Conservation (phyloP, 2,888 invertebrate species). For the Drosophila putrida region DNA sequence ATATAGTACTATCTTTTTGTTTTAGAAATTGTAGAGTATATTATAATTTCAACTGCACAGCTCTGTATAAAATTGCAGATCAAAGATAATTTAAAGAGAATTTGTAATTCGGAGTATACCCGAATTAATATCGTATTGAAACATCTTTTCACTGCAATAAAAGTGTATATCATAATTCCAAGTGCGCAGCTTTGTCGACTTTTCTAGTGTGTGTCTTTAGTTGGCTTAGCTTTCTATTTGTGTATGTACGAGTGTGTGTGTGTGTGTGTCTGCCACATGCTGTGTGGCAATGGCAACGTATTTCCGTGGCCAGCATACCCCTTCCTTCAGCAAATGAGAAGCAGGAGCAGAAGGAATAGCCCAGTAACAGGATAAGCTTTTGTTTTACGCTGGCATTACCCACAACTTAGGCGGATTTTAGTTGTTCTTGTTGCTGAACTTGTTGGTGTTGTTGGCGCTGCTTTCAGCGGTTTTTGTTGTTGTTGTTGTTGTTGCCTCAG, state of each 20-base stretch:
- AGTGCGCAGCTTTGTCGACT: constrained; percentile 5
- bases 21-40: neutral
- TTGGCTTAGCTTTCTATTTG: constrained; percentile 40
- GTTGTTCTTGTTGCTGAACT: constrained; percentile 34
- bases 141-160: neutral
- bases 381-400: constrained; percentile 81
- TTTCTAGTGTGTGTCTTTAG: constrained; percentile 32
- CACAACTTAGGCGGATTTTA: constrained; percentile 79
- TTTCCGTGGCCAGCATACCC: constrained; percentile 65
- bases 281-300: constrained; percentile 72
- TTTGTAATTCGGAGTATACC: neutral
- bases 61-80: neutral
- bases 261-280: constrained; percentile 67
- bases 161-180: constrained; percentile 29
- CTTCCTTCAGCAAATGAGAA: constrained; percentile 1
- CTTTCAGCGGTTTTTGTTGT: constrained; percentile 73
- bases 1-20: too few species aligned
- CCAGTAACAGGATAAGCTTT: constrained; percentile 79
- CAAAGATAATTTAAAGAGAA: neutral
- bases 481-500: constrained; percentile 38
- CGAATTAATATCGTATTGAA: neutral
- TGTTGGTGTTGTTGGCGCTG: constrained; percentile 40
- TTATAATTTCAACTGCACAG: neutral
- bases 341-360: neutral
- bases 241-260: constrained; percentile 7